Conservation (phyloP, 2,797 vertebrate genomes). For the Psittacula derbiana region DNA sequence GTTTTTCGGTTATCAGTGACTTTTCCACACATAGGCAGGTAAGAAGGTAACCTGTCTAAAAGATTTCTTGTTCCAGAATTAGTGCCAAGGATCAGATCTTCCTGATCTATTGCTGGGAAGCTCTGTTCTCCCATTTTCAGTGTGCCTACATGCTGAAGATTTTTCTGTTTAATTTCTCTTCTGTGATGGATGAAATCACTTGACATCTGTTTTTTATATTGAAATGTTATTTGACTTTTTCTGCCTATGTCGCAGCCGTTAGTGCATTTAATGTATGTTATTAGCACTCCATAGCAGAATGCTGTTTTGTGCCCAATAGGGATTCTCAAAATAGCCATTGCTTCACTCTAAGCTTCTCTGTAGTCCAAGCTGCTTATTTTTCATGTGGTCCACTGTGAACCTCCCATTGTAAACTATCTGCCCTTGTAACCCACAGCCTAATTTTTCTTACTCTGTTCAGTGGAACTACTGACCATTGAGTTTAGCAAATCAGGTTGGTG, state of each 20-base stretch:
- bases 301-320: neutral
- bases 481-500: neutral
- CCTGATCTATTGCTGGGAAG: neutral
- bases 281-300: neutral
- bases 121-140: neutral
- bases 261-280: neutral
- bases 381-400: neutral
- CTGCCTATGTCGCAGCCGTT: neutral
- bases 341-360: neutral
- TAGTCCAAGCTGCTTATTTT: neutral
- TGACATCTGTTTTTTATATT: neutral
- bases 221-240: neutral
- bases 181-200: neutral
- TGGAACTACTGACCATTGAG: neutral
- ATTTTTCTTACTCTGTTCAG: neutral
- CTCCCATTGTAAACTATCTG: neutral
- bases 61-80: neutral
- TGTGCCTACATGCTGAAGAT: neutral
- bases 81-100: neutral
- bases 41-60: neutral
- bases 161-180: neutral
- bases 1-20: neutral
- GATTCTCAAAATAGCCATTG: neutral
- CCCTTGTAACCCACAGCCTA: neutral
- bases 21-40: neutral